A percentile compares a stretch with the other conserved stretches of the same genome.
Evolutionary conservation across 2,888 invertebrate genomes (phyloP).

Genomic region (Glomeris marginata): DNA sequence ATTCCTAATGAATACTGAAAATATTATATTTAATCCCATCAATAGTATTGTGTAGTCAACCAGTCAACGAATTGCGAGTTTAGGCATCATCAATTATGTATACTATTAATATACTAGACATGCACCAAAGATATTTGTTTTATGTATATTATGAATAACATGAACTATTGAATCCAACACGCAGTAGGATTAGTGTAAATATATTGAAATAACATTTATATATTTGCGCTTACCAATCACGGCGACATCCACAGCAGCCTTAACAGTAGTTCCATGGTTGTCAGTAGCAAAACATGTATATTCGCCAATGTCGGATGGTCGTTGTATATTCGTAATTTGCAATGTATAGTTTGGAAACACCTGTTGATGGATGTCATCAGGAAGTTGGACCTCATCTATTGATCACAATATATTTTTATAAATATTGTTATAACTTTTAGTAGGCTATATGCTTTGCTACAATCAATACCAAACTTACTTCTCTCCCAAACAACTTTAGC

Average conservation of each 20-base stretch:
- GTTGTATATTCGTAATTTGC: background rate
- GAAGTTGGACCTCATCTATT: background rate
- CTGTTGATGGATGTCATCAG: slow-evolving; percentile 4
- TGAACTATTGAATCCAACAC: too few species aligned
- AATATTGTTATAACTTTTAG: background rate
- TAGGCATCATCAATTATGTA: too few species aligned
- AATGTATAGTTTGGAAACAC: slow-evolving; percentile 3
- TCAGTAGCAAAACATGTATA: slow-evolving; percentile 4
- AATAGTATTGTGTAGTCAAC: background rate
- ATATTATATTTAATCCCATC: too few species aligned
- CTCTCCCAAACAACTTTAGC: slow-evolving; percentile 1
- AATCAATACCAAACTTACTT: background rate
- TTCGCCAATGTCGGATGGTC: slow-evolving; percentile 3
- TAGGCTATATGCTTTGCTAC: background rate
- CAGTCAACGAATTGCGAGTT: too few species aligned
- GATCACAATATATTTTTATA: background rate
- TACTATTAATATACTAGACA: background rate
- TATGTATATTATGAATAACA: too few species aligned
- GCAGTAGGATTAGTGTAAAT: too few species aligned
- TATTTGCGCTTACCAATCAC: slow-evolving; percentile 6
- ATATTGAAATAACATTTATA: background rate
- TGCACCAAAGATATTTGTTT: too few species aligned
- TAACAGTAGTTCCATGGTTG: background rate
- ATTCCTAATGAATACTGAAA: slow-evolving; percentile 28
- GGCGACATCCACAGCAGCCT: slow-evolving; percentile 4